Conservation (phyloP, 2,113 vertebrate genomes). For the Perca schrenkii region DNA sequence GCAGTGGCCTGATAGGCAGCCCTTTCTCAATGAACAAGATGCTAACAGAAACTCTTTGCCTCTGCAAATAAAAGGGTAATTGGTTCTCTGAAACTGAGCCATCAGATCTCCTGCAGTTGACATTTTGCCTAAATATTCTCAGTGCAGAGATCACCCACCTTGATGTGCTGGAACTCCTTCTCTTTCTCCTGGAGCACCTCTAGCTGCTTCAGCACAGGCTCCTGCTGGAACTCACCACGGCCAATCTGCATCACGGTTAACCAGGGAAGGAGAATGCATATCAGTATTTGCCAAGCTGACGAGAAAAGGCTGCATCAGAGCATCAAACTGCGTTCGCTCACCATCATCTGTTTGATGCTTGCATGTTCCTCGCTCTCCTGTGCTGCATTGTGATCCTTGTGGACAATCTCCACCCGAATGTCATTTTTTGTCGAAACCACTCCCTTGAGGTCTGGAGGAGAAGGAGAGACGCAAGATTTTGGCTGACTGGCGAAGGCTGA, state of each 20-base stretch:
- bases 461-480: not conserved
- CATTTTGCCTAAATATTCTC: not conserved
- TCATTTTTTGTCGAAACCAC: conserved; percentile 6
- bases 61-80: not conserved
- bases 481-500: not conserved
- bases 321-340: not conserved
- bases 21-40: not conserved
- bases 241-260: not conserved
- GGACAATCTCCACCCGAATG: conserved; percentile 14
- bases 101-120: not conserved
- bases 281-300: no score
- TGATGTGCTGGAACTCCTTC: conserved; percentile 16
- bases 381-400: conserved; percentile 12
- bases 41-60: not conserved
- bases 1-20: not conserved
- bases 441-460: conserved; percentile 10
- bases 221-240: conserved; percentile 11
- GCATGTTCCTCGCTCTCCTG: not conserved
- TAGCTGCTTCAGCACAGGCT: not conserved
- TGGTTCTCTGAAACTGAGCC: not conserved
- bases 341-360: conserved; percentile 12
- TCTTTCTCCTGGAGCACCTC: conserved; percentile 9
- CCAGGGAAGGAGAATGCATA: not conserved
- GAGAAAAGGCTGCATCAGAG: not conserved
- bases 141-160: conserved; percentile 1